A percentile compares a stretch with the other conserved stretches of the same genome.
These are phyloP conservation scores for Tipula helvola DNA, from an alignment of 2,888 invertebrate genomes.

Conservation along the genomic window DNA sequence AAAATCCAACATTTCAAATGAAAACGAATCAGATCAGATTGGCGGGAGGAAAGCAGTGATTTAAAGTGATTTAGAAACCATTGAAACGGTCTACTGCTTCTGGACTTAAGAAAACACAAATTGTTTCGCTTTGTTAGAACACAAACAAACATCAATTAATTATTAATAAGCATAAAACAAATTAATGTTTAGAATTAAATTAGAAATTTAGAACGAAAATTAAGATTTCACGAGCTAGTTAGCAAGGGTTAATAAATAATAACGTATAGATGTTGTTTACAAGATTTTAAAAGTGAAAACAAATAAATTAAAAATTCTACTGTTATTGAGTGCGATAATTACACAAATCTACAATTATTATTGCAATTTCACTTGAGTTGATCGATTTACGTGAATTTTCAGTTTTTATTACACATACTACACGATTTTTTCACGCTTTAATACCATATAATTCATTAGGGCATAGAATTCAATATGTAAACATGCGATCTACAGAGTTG, in stretches of 20 bases:
- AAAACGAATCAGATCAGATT: background rate
- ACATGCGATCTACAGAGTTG: background rate
- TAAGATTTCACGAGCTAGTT: background rate
- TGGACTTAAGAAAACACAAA: background rate
- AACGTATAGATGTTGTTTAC: background rate
- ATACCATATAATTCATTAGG: background rate
- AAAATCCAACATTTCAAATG: background rate
- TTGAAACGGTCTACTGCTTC: background rate
- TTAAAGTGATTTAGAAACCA: too few relatives aligned
- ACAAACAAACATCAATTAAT: background rate
- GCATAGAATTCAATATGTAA: background rate
- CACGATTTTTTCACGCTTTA: background rate
- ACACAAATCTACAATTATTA: background rate
- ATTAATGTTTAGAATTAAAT: background rate
- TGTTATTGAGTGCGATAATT: background rate
- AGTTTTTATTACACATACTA: background rate
- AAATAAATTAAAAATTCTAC: background rate
- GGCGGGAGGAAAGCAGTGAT: background rate
- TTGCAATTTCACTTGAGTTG: background rate
- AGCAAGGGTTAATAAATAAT: background rate
- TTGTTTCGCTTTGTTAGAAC: background rate
- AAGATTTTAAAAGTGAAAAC: background rate
- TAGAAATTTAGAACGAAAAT: background rate
- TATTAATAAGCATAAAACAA: background rate
- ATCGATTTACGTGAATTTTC: background rate